These are phyloP conservation scores for Rhinichthys klamathensis DNA, from an alignment of 2,113 vertebrate species.

Conservation along the genomic window DNA sequence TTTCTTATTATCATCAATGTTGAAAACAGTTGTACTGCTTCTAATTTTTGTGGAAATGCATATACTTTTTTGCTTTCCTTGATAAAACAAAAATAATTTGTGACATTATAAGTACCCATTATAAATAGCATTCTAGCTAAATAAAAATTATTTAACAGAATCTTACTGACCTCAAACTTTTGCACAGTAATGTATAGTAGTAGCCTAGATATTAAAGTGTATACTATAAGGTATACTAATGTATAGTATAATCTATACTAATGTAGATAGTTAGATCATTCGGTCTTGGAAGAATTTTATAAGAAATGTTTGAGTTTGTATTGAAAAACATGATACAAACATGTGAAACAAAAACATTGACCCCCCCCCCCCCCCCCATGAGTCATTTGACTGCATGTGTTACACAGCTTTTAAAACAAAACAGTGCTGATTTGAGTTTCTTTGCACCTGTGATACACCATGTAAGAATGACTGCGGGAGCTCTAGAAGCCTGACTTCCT, in stretches of 20 bases:
- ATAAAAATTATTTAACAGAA: background rate
- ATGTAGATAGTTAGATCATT: background rate
- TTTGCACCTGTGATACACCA: background rate
- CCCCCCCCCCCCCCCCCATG: too few relatives aligned
- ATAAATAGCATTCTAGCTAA: background rate
- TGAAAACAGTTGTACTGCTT: background rate
- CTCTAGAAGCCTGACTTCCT: constrained; percentile 27
- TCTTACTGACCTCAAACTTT: too few relatives aligned
- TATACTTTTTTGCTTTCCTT: too few relatives aligned
- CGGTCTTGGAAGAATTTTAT: background rate
- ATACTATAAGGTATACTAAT: too few relatives aligned
- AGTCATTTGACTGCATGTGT: background rate
- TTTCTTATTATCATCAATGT: background rate
- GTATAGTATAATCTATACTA: background rate
- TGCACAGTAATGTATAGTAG: too few relatives aligned
- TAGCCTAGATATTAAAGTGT: too few relatives aligned
- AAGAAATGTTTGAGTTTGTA: background rate
- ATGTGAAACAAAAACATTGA: too few relatives aligned
- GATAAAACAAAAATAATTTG: background rate
- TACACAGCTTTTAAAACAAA: background rate
- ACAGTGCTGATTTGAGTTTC: background rate
- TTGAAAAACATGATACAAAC: too few relatives aligned
- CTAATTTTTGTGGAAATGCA: too few relatives aligned
- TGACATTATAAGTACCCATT: background rate
- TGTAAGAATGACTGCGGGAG: background rate